Evolutionary conservation across 2,888 invertebrate genomes (phyloP).

Genomic region (Melinaea marsaeus): DNA sequence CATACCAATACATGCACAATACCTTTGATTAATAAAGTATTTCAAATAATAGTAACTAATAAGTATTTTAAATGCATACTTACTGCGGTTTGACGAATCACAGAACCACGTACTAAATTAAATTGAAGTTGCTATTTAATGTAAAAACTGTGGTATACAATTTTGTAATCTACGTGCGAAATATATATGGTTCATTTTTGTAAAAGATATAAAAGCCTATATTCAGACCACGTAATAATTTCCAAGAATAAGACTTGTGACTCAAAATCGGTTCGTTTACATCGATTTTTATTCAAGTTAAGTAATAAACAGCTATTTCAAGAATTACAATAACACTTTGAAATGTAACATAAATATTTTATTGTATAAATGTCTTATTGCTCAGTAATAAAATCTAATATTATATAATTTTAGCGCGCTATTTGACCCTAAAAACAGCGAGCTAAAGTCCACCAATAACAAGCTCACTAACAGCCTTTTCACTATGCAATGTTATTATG

Average conservation of each 20-base stretch:
- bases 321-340: neutral
- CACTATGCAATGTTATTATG: too few relatives aligned
- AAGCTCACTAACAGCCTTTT: too few relatives aligned
- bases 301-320: neutral
- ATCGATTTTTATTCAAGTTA: conserved; percentile 16
- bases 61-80: conserved; percentile 38
- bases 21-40: too few relatives aligned
- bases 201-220: conserved; percentile 19
- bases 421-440: neutral
- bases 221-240: conserved; percentile 37
- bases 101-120: conserved; percentile 31
- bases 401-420: neutral
- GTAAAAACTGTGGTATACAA: neutral
- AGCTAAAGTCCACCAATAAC: too few relatives aligned
- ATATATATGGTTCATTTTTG: conserved; percentile 16
- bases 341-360: too few relatives aligned
- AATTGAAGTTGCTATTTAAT: conserved; percentile 12
- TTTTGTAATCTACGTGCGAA: conserved; percentile 15
- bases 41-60: conserved; percentile 20
- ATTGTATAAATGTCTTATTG: too few relatives aligned
- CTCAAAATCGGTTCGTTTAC: conserved; percentile 37
- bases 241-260: conserved; percentile 35
- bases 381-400: too few relatives aligned
- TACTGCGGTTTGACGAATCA: conserved; percentile 34
- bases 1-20: too few relatives aligned